Conservation (phyloP, 2,797 vertebrate species). For the Liasis olivaceus region DNA sequence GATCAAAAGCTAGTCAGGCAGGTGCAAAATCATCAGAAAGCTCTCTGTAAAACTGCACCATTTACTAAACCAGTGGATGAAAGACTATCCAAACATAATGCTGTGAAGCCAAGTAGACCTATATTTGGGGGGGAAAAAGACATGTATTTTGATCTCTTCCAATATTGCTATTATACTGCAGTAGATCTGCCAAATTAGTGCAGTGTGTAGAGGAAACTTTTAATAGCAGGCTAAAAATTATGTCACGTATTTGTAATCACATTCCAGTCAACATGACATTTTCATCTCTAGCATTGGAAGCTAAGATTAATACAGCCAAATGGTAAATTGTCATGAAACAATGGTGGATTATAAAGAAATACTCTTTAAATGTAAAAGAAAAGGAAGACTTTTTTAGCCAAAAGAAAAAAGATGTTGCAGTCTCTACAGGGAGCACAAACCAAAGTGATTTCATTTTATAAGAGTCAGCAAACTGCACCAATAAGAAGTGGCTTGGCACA, state of each 20-base stretch:
- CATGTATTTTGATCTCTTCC: not conserved
- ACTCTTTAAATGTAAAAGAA: not conserved
- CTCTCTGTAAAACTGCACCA: not conserved
- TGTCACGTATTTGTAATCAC: not conserved
- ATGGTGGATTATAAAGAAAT: not conserved
- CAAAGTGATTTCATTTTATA: constrained; percentile 31
- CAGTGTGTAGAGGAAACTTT: not conserved
- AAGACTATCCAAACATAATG: not conserved
- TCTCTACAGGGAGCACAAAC: not conserved
- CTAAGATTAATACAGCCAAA: constrained; percentile 29
- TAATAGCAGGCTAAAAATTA: not conserved
- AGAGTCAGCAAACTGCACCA: constrained; percentile 52
- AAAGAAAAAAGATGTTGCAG: constrained; percentile 26
- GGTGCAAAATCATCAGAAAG: not conserved
- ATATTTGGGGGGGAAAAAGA: not conserved
- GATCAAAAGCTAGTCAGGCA: not conserved
- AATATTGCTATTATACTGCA: not conserved
- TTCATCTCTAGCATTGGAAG: not conserved
- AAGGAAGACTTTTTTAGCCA: constrained; percentile 43
- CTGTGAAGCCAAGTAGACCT: not conserved
- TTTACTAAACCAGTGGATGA: not conserved
- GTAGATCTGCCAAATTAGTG: not conserved
- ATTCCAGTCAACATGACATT: constrained; percentile 4
- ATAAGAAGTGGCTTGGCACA: constrained; percentile 37
- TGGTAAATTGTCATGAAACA: constrained; percentile 26